Evolutionary conservation across 2,797 vertebrate genomes (phyloP).

Genomic region (Halcyon leucocephala): DNA sequence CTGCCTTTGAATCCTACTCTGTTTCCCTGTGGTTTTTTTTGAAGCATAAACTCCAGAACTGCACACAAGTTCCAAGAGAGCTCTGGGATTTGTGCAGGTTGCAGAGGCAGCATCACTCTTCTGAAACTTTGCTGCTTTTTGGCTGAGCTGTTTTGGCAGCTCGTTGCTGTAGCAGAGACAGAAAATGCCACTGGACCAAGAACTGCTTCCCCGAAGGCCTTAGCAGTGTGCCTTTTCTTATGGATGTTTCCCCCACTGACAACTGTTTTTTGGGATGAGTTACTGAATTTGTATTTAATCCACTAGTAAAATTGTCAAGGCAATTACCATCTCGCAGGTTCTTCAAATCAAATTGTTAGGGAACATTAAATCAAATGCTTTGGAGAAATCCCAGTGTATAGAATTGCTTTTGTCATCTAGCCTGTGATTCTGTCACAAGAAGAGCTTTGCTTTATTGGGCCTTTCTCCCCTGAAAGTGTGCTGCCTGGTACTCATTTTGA

Average conservation of each 20-base stretch:
- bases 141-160: slow-evolving; percentile 2
- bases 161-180: not conserved
- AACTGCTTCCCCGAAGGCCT: not conserved
- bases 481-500: not conserved
- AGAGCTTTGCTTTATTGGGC: slow-evolving; percentile 7
- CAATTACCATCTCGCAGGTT: slow-evolving; percentile 30
- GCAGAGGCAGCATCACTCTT: not conserved
- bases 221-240: not conserved
- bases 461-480: not conserved
- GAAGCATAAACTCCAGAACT: not conserved
- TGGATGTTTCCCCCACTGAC: not conserved
- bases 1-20: not conserved
- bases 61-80: not conserved
- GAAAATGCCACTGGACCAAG: not conserved
- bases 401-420: slow-evolving; percentile 20
- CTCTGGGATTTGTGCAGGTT: not conserved
- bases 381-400: not conserved
- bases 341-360: slow-evolving; percentile 42
- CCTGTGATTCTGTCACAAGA: not conserved
- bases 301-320: slow-evolving; percentile 22
- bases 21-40: not conserved
- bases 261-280: slow-evolving; percentile 37
- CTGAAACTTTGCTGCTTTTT: slow-evolving; percentile 3
- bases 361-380: slow-evolving; percentile 47
- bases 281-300: slow-evolving; percentile 37